These are phyloP conservation scores for Urosaurus nigricauda DNA, from an alignment of 2,797 vertebrate genomes.

Conservation along the genomic window DNA sequence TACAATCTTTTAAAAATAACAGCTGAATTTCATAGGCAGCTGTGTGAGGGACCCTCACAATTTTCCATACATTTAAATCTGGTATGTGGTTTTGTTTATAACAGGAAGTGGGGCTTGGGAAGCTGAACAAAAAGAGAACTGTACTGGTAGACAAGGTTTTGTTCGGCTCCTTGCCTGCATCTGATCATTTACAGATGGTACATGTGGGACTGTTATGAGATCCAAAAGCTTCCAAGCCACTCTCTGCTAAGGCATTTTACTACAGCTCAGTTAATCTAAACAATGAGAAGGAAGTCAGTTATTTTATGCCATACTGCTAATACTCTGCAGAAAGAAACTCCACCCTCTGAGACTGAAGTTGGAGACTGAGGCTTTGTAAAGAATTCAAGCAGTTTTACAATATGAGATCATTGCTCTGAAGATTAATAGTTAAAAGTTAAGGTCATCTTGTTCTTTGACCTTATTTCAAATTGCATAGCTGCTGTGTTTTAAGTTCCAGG, in stretches of 20 bases:
- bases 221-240: constrained; percentile 58
- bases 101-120: constrained; percentile 65
- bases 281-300: constrained; percentile 65
- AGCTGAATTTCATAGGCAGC: constrained; percentile 48
- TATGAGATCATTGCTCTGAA: constrained; percentile 33
- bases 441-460: constrained; percentile 44
- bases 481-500: constrained; percentile 46
- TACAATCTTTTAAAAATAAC: constrained; percentile 60
- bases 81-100: constrained; percentile 64
- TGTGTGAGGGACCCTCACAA: constrained; percentile 24
- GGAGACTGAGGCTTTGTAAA: constrained; percentile 35
- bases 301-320: constrained; percentile 52
- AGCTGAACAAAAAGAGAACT: constrained; percentile 72
- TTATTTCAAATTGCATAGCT: constrained; percentile 46
- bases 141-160: constrained; percentile 66
- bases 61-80: constrained; percentile 56
- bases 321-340: constrained; percentile 45
- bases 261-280: constrained; percentile 68
- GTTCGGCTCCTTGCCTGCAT: constrained; percentile 63
- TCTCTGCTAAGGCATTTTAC: constrained; percentile 12
- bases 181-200: constrained; percentile 77
- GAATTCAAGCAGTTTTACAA: constrained; percentile 33
- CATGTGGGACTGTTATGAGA: constrained; percentile 55
- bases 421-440: constrained; percentile 39
- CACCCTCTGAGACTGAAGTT: constrained; percentile 50